These are phyloP conservation scores for Morpho helenor DNA, from an alignment of 2,888 invertebrate species.

Conservation along the genomic window DNA sequence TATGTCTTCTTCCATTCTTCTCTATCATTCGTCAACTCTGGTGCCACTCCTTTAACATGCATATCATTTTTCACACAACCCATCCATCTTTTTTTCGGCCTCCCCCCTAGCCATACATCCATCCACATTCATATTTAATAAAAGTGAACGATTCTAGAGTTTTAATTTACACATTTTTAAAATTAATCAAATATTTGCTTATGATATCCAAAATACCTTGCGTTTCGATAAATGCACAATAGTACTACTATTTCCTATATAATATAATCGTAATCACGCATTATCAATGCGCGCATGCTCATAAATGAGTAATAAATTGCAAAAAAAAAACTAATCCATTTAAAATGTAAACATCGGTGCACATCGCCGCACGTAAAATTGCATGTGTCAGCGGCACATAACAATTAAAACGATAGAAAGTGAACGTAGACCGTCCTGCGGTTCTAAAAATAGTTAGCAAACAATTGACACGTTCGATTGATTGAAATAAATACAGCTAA, in stretches of 20 bases:
- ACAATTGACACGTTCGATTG: slow-evolving; percentile 60
- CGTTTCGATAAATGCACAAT: slow-evolving; percentile 4
- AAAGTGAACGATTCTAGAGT: too few species aligned
- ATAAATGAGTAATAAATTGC: slow-evolving; percentile 18
- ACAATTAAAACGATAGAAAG: slow-evolving; percentile 77
- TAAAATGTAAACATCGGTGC: slow-evolving; percentile 57
- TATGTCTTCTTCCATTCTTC: too few species aligned
- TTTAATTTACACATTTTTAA: too few species aligned
- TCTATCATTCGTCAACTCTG: too few species aligned
- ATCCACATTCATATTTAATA: too few species aligned
- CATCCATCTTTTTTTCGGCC: too few species aligned
- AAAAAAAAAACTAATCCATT: slow-evolving; percentile 42
- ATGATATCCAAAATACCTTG: neutral
- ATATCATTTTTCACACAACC: too few species aligned
- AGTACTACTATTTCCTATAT: slow-evolving; percentile 4
- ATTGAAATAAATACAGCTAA: slow-evolving; percentile 34
- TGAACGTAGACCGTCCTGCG: slow-evolving; percentile 58
- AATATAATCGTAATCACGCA: slow-evolving; percentile 7
- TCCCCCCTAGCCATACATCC: too few species aligned
- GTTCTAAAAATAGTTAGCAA: slow-evolving; percentile 57
- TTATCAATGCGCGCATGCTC: slow-evolving; percentile 6
- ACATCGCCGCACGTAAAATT: slow-evolving; percentile 75
- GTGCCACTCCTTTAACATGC: too few species aligned
- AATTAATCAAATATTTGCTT: neutral
- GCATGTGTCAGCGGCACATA: slow-evolving; percentile 70